Evolutionary conservation across 2,888 invertebrate genomes (phyloP), one percentile per base, ranked within the genome.

Genomic region (Acleris cristana): DNA sequence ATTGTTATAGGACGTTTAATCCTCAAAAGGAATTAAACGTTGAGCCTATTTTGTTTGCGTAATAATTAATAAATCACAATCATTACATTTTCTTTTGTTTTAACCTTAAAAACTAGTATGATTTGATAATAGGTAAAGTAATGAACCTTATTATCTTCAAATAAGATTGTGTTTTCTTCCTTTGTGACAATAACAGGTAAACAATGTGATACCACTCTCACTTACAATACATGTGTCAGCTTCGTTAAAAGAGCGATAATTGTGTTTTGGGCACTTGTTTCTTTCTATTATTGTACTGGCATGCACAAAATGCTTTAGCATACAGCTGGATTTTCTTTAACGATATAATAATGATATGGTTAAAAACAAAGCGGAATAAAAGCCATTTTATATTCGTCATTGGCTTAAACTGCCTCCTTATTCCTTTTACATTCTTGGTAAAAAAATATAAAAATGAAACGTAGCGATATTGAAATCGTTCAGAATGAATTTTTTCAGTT

Each of bases 191-290:
- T 52, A n/a, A 3, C 19, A 21, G 34, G 14, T 18, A 44, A 19
- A 60, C 16, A 48, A 34, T 23, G 49, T 2, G 57, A 5, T 48
- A n/a, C 18, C n/a, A 21, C 52, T 52, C 61, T 40, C 12, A 55
- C 26, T 18, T 61, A 52, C 54, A 6, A 34, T 4, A 23, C 44
- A 63, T 52, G 45, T 65, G 55, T 56, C 56, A 23, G 34, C 48
- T 51, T 58, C 45, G 57, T 62, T 54, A 34, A 67, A 54, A 54
- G 23, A 53, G 54, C 48, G 67, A 68, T 63, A 68, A 68, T 68
- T 68, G 64, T 63, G 64, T 68, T 64, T 68, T 64, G 58, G 64
- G 53, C 64, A 64, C 54, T 68, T 40, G 48, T 40, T 40, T 54
- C 51, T 40, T 40, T 54, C 51, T 19, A n/a, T 55, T 51, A 51